Evolutionary conservation across 2,113 vertebrate species (phyloP).

Genomic region (Percina caprodes): DNA sequence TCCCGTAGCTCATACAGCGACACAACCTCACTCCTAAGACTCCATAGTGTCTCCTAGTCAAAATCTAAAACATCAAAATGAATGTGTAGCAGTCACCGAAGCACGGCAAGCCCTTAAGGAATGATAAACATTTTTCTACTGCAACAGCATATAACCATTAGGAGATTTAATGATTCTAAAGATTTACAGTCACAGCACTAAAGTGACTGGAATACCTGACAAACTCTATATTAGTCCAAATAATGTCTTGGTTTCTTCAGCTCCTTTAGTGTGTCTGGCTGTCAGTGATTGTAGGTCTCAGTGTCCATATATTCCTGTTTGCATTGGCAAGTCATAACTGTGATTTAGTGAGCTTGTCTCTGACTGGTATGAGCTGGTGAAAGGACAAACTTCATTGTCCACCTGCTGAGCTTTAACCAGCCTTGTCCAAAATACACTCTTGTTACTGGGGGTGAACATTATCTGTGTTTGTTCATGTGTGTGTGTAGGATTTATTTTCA

Average conservation of each 20-base stretch:
- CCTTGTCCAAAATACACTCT: conserved; percentile 6
- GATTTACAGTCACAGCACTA: not conserved
- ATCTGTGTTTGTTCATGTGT: not conserved
- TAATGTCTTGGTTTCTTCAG: not conserved
- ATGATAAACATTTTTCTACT: not conserved
- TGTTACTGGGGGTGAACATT: conserved; percentile 12
- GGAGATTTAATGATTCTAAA: not conserved
- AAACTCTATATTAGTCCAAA: conserved; percentile 12
- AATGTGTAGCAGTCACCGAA: not conserved
- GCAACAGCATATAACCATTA: not conserved
- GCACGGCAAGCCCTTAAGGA: not conserved
- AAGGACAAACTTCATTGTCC: conserved; percentile 24
- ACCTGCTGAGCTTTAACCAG: conserved; percentile 33
- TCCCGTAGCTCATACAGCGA: conserved; percentile 7
- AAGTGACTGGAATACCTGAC: not conserved
- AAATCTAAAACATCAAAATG: not conserved
- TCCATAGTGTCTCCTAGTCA: not conserved
- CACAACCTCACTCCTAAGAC: conserved; percentile 8
- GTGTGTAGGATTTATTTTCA: not conserved
- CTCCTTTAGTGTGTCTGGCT: conserved; percentile 15
- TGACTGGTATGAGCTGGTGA: conserved; percentile 14
- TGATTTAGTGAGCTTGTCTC: conserved; percentile 28
- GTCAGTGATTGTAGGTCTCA: not conserved
- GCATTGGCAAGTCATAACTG: conserved; percentile 1
- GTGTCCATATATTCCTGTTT: conserved; percentile 5